Evolutionary conservation across 2,888 invertebrate genomes (phyloP).

Genomic region (Antheraea yamamai): DNA sequence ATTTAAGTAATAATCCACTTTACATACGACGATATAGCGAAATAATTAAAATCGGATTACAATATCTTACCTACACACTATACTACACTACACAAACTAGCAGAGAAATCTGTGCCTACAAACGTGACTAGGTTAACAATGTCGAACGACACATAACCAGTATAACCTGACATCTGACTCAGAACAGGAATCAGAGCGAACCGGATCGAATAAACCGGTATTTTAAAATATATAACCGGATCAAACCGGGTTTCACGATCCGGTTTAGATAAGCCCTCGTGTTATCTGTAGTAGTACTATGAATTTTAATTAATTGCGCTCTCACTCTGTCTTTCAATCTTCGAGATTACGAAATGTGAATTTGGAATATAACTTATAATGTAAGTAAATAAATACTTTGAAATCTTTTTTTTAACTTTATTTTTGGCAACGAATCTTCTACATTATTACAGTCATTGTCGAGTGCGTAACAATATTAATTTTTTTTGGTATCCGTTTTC

Average conservation of each 20-base stretch:
- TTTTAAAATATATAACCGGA: constrained; percentile 13
- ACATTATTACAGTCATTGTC: background rate
- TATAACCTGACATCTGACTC: background rate
- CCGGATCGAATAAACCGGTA: constrained; percentile 8
- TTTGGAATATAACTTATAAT: background rate
- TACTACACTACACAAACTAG: background rate
- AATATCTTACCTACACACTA: background rate
- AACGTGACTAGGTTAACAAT: constrained; percentile 1
- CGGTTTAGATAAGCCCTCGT: constrained; percentile 8
- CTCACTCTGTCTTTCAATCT: background rate
- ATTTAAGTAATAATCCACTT: no score
- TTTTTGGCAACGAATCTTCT: no score
- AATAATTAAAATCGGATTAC: no score
- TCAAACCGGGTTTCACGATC: constrained; percentile 3
- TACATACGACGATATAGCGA: no score
- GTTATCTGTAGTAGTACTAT: constrained; percentile 1
- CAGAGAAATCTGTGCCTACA: constrained; percentile 6
- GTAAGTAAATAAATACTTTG: background rate
- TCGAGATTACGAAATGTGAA: background rate
- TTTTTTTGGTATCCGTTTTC: no score
- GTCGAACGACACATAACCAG: background rate
- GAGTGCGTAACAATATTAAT: no score
- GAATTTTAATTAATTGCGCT: constrained; percentile 12
- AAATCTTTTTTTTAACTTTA: background rate
- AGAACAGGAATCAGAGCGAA: background rate